These are phyloP conservation scores for Epinephelus fuscoguttatus DNA, from an alignment of 2,113 vertebrate genomes.

Conservation along the genomic window DNA sequence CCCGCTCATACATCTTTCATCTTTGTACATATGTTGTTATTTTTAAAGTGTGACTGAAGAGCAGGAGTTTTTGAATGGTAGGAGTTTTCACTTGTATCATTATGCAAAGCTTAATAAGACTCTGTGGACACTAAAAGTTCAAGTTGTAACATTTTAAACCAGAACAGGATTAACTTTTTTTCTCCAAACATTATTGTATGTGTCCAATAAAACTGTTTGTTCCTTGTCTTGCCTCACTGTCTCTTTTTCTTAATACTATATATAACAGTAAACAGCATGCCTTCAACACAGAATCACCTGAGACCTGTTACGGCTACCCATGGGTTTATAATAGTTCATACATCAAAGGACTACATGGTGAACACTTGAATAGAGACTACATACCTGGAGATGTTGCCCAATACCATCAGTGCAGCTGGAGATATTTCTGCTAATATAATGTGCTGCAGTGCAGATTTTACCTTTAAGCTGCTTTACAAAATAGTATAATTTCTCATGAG, in stretches of 20 bases:
- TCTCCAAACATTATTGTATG: conserved; percentile 87
- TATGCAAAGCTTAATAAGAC: conserved; percentile 86
- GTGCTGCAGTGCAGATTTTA: neutral
- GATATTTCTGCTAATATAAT: neutral
- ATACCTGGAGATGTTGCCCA: neutral
- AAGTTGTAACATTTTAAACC: conserved; percentile 94
- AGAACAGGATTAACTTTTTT: conserved; percentile 68
- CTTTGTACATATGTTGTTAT: conserved; percentile 94
- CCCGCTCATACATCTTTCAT: conserved; percentile 81
- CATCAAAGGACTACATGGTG: neutral
- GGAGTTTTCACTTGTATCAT: conserved; percentile 91
- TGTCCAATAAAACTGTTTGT: conserved; percentile 89
- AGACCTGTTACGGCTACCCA: no score
- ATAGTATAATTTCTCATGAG: neutral
- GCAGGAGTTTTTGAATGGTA: conserved; percentile 87
- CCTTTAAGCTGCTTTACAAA: neutral
- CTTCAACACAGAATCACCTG: neutral
- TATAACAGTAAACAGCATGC: neutral
- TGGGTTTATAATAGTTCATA: neutral
- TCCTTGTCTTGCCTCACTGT: conserved; percentile 62
- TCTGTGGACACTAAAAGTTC: conserved; percentile 87
- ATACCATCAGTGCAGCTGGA: neutral
- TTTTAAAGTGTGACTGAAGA: conserved; percentile 94
- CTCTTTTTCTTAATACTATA: conserved; percentile 3
- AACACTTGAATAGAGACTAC: no score